phyloP scores from a whole-genome alignment of 2,113 vertebrate species.

The Macaca nemestrina region DNA sequence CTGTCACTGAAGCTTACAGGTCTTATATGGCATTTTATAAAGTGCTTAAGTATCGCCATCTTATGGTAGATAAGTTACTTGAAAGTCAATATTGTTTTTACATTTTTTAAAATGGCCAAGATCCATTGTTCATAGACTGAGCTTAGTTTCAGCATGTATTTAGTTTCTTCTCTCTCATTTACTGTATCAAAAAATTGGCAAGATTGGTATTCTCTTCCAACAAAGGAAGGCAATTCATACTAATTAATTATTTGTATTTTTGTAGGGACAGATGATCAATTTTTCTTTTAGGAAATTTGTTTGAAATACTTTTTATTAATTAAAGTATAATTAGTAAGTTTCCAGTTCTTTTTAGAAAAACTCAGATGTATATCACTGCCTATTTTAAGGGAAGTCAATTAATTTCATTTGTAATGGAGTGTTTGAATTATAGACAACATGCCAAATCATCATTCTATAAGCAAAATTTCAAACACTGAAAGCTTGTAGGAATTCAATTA shows the following conservation, averaged over 20 bases:
- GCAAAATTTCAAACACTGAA: conserved; percentile 17
- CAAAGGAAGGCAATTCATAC: conserved; percentile 46
- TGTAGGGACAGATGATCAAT: conserved; percentile 54
- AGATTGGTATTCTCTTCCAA: conserved; percentile 50
- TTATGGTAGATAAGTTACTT: conserved; percentile 74
- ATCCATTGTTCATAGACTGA: conserved; percentile 17
- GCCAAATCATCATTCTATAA: conserved; percentile 23
- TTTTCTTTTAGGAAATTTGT: conserved; percentile 58
- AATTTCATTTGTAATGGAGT: conserved; percentile 45
- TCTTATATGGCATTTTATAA: conserved; percentile 41
- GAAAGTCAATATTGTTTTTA: conserved; percentile 52
- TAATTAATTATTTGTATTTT: conserved; percentile 70
- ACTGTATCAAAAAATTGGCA: conserved; percentile 37
- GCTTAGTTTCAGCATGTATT: conserved; percentile 31
- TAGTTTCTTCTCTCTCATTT: conserved; percentile 2
- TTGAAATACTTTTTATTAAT: conserved; percentile 63
- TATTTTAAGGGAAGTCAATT: conserved; percentile 54
- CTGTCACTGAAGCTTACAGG: conserved; percentile 11
- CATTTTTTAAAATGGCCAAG: not conserved
- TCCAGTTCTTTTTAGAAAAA: conserved; percentile 60
- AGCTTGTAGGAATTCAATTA: conserved; percentile 33
- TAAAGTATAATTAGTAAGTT: conserved; percentile 70
- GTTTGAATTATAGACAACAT: conserved; percentile 27
- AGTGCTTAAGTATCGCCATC: conserved; percentile 74
- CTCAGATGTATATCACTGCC: not conserved